Evolutionary conservation across 2,888 invertebrate species (phyloP), one percentile per base, ranked within the genome.

Genomic region (Dysmachus trigonus): DNA sequence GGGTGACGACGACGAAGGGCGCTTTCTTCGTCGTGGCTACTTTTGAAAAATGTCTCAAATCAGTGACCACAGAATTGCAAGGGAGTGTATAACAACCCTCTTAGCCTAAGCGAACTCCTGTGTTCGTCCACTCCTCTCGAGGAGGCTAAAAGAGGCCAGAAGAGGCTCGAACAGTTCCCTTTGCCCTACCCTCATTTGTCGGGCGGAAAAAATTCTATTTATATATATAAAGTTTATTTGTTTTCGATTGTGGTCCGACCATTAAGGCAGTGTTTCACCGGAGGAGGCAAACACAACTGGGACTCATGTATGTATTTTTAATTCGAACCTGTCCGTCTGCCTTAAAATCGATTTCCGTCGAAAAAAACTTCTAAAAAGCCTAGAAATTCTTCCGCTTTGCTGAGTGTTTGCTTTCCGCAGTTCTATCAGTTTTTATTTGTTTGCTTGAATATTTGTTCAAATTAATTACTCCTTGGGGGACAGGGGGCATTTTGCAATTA

Each of bases 31-130:
- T 3, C 33, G 15, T 51, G 51, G 47, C 79, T n/a, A 79, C 79
- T 79, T 79, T 79, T 79, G 47, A 79, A 77, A 47, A 73, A 47
- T 79, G 79, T 79, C 47, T 79, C 79, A 79, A 51, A 79, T 79
- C 79, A 79, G 22, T 79, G 79, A 47, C 41, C 79, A 79, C 79
- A 30, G 51, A 47, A 79, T 79, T 51, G 51, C 30, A 47, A 15
- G 47, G 27, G 79, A 51, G 79, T 79, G 79, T 51, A 79, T 15
- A 51, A 47, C 79, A 79, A 79, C 51, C 79, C 79, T 51, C 79
- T 79, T 79, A 27, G 79, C 47, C 31, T 79, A 79, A 79, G 79
- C 79, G 79, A 79, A 79, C 47, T 79, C 79, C 51, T 27, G 79
- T 79, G 79, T 79, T 79, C 47, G 30, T 31, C 41, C 33, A 33